Base-by-base conservation (phyloP, 2,888 invertebrate genomes). In the Drosophila lacicola region DNA sequence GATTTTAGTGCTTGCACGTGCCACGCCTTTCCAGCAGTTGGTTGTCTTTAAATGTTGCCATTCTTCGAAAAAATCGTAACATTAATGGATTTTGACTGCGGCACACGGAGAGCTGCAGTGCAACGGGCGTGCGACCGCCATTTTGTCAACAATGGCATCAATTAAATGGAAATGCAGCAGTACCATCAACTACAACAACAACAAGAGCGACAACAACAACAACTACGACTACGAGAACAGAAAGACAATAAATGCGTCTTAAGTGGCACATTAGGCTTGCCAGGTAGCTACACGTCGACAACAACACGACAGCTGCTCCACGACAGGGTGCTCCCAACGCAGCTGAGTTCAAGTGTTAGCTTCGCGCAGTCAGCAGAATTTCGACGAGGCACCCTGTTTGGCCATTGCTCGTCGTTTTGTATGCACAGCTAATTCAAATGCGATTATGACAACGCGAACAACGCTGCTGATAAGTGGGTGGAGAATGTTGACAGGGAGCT, bases 121-220 rank as follows among this genome's bases (percentile, higher is more conserved):
- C 67, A 70, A 57, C 66, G 51, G 57, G 70, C 64, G 63, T 68
- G 72, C 82, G 68, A 75, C 83, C 88, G 80, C 78, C 88, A 84
- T 84, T 84, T 88, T 84, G 88, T 84, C 88, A 84, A 84, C 83
- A 84, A 84, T 88, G 88, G 78, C 83, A 80, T 86, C 83, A 88
- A 84, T 84, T 84, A 84, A 88, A 84, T 84, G 86, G 71, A 88
- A 83, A 86, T 80, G 88, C 86, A 82, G 69, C 84, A 58, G 37
- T 50, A 36, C 11, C 78, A 65, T 19, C 60, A 66, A 46, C 61
- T 29, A 19, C 63, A 68, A 34, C 63, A 53, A 19, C 53, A 44
- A 19, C 57, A 51, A 53, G 58, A 68, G 14, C 45, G 37, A n/a
- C 61, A 45, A 14, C 70, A 47, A 33, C 44, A 58, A 42, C 54